phyloP scores from a whole-genome alignment of 1,140 invertebrate genomes.

The Brachystomella parvula region DNA sequence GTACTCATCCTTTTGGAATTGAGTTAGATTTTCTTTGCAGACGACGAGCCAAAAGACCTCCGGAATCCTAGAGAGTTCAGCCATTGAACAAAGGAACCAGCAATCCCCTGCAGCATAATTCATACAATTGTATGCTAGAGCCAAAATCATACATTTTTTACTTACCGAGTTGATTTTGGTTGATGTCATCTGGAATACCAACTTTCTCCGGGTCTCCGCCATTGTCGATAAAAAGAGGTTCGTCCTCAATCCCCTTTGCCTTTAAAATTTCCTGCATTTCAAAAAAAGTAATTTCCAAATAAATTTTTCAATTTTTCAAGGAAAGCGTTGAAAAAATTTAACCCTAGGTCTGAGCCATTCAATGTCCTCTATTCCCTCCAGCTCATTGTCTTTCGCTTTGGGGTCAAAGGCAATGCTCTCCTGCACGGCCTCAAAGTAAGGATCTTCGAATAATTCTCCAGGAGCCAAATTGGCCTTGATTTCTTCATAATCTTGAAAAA shows the following conservation, averaged over 20 bases:
- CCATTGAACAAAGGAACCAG: conserved; percentile 5
- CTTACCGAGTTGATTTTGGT: background rate
- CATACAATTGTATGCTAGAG: too few relatives aligned
- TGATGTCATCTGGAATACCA: background rate
- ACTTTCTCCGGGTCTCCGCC: conserved; percentile 2
- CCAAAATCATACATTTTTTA: too few relatives aligned
- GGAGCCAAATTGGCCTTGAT: conserved; percentile 1
- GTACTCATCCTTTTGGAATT: conserved; percentile 39
- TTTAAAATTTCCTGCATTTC: background rate
- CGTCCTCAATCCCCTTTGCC: background rate
- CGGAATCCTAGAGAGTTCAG: conserved; percentile 2
- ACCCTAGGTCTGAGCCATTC: background rate
- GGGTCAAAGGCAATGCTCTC: background rate
- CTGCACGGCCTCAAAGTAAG: background rate
- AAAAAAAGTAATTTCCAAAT: background rate
- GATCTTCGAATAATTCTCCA: conserved; percentile 4
- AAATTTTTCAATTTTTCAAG: background rate
- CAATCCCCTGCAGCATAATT: background rate
- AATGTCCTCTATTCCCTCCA: background rate
- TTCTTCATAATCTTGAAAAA: background rate
- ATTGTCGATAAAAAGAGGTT: background rate
- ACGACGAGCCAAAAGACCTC: background rate
- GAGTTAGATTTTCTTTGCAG: conserved; percentile 31
- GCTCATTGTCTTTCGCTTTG: background rate
- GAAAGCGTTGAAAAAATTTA: too few relatives aligned